These are phyloP conservation scores for Onthophagus sagittarius DNA, from an alignment of 2,888 invertebrate genomes.

Conservation along the genomic window DNA sequence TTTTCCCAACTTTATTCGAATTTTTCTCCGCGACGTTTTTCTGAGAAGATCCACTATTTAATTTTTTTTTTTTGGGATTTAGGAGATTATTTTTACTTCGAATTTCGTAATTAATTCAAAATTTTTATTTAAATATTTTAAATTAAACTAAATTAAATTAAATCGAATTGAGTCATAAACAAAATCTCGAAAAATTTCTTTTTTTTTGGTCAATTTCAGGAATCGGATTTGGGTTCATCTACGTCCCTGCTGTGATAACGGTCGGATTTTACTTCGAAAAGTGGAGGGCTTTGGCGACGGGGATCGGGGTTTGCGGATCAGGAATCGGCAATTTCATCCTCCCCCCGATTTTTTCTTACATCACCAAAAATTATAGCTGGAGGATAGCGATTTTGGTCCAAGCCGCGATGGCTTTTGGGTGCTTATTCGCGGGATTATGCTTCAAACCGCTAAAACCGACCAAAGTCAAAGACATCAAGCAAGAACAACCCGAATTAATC, in stretches of 20 bases:
- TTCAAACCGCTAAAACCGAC: slow-evolving; percentile 82
- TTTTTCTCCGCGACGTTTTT: not conserved
- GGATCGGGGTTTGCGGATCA: slow-evolving; percentile 89
- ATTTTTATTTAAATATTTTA: too few relatives aligned
- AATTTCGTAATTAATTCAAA: too few relatives aligned
- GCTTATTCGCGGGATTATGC: slow-evolving; percentile 72
- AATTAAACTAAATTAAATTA: too few relatives aligned
- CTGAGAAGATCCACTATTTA: not conserved
- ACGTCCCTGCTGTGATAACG: slow-evolving; percentile 86
- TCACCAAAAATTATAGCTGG: slow-evolving; percentile 71
- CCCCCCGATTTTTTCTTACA: slow-evolving; percentile 65
- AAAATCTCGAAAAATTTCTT: slow-evolving; percentile 53
- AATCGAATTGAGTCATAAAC: too few relatives aligned
- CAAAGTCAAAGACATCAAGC: slow-evolving; percentile 54
- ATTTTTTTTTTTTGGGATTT: not conserved
- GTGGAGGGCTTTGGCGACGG: slow-evolving; percentile 89
- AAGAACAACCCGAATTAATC: slow-evolving; percentile 46
- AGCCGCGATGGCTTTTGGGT: slow-evolving; percentile 70
- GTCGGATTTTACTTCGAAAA: slow-evolving; percentile 97
- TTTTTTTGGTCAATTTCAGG: slow-evolving; percentile 77
- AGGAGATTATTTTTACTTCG: too few relatives aligned
- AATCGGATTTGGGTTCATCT: slow-evolving; percentile 87
- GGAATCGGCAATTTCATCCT: slow-evolving; percentile 88
- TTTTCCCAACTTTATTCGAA: not conserved
- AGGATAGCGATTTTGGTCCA: slow-evolving; percentile 69